Conservation (phyloP, 2,888 invertebrate genomes). For the Plebejus anna region DNA sequence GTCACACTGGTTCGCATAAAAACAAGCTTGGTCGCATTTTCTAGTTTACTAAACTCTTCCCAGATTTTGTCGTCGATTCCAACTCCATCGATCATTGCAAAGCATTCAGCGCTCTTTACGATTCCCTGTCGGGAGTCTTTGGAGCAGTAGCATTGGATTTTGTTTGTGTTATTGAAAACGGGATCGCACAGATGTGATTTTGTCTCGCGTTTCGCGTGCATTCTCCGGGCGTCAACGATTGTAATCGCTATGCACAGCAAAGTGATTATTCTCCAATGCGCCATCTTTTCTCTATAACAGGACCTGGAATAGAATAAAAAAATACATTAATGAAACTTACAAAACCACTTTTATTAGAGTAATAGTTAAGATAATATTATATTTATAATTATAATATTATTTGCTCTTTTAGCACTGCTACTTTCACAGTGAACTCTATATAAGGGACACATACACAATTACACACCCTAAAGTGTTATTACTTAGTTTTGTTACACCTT, state of each 20-base stretch:
- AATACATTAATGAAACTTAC: background rate
- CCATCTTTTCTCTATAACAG: constrained; percentile 45
- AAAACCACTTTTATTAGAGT: background rate
- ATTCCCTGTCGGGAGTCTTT: constrained; percentile 43
- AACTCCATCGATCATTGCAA: constrained; percentile 81
- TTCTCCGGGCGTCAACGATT: constrained; percentile 52
- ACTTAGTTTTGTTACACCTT: no score
- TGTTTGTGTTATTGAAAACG: constrained; percentile 53
- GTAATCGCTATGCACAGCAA: constrained; percentile 49
- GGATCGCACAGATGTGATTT: constrained; percentile 55
- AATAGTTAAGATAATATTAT: no score
- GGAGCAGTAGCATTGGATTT: constrained; percentile 62
- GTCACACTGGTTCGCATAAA: constrained; percentile 83
- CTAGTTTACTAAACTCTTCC: constrained; percentile 83
- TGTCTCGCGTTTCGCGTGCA: constrained; percentile 52
- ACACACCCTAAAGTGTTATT: no score
- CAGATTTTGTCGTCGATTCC: constrained; percentile 82
- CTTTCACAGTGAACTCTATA: no score
- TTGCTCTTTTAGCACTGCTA: no score
- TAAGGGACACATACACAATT: no score
- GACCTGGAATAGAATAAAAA: constrained; percentile 48
- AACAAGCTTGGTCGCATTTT: constrained; percentile 81
- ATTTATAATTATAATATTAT: no score
- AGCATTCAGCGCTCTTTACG: constrained; percentile 85
- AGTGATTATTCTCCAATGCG: constrained; percentile 51